These are phyloP conservation scores for Amphipyra tragopoginis DNA, from an alignment of 2,888 invertebrate genomes.

Conservation along the genomic window DNA sequence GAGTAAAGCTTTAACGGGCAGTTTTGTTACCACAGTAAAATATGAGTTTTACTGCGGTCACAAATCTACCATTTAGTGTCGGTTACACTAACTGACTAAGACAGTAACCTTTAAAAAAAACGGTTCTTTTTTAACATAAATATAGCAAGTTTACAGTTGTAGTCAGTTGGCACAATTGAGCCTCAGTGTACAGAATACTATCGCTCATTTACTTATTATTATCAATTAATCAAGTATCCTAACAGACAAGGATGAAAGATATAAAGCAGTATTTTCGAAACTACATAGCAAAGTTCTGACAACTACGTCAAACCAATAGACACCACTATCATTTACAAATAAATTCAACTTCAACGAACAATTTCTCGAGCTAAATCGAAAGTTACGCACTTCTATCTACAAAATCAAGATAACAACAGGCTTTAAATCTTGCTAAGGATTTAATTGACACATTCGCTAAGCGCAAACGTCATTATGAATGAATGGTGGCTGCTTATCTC, in stretches of 20 bases:
- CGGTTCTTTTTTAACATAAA: no score
- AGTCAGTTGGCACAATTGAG: no score
- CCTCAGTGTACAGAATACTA: no score
- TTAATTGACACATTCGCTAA: constrained; percentile 57
- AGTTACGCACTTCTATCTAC: constrained; percentile 45
- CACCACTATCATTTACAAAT: constrained; percentile 7
- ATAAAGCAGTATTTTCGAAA: background rate
- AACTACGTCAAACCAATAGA: constrained; percentile 11
- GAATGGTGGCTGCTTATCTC: constrained; percentile 45
- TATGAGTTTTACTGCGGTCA: no score
- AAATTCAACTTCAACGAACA: constrained; percentile 40
- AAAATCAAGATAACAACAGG: constrained; percentile 35
- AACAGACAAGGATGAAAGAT: no score
- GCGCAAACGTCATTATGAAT: constrained; percentile 49
- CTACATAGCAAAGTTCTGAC: constrained; percentile 7
- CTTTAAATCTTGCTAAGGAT: constrained; percentile 40
- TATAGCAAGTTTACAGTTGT: no score
- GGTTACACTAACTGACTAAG: no score
- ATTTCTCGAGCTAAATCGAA: constrained; percentile 44
- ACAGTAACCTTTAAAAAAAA: no score
- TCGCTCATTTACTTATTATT: no score
- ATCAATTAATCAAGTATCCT: no score
- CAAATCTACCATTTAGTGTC: no score
- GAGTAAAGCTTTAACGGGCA: background rate
- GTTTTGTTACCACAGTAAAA: no score